Evolutionary conservation across 1,140 invertebrate species (phyloP).

Genomic region (Nymphalis io): DNA sequence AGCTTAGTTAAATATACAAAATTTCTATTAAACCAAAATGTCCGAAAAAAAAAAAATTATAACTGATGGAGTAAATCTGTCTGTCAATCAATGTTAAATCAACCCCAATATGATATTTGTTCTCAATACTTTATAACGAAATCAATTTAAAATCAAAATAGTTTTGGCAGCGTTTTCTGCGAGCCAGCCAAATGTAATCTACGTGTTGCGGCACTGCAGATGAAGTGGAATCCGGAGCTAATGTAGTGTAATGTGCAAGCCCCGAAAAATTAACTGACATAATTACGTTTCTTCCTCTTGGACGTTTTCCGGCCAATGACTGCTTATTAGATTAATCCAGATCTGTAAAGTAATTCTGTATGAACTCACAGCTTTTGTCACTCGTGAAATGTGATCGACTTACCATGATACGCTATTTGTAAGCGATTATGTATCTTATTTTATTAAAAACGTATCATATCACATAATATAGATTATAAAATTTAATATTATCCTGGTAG

Average conservation of each 20-base stretch:
- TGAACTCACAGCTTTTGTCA: too few species aligned
- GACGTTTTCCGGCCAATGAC: background rate
- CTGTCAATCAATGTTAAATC: background rate
- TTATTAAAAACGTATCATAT: too few species aligned
- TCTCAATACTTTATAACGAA: constrained; percentile 15
- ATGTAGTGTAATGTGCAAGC: constrained; percentile 15
- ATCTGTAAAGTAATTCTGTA: too few species aligned
- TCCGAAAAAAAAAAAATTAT: background rate
- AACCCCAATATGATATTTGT: background rate
- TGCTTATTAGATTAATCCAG: background rate
- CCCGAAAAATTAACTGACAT: background rate
- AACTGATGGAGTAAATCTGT: background rate
- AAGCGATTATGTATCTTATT: too few species aligned
- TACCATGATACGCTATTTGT: too few species aligned
- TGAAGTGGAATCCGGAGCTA: background rate
- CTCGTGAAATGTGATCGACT: too few species aligned
- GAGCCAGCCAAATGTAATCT: constrained; percentile 24
- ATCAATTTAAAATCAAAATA: constrained; percentile 48
- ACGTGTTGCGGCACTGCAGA: constrained; percentile 23
- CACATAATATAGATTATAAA: too few species aligned
- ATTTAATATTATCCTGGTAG: too few species aligned
- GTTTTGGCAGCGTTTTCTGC: constrained; percentile 39
- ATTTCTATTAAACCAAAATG: too few species aligned
- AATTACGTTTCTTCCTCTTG: background rate
- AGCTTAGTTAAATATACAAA: too few species aligned